A percentile compares a stretch with the other conserved stretches of the same genome.
These are phyloP conservation scores for Oncorhynchus masou DNA, from an alignment of 2,113 vertebrate genomes.

Conservation along the genomic window DNA sequence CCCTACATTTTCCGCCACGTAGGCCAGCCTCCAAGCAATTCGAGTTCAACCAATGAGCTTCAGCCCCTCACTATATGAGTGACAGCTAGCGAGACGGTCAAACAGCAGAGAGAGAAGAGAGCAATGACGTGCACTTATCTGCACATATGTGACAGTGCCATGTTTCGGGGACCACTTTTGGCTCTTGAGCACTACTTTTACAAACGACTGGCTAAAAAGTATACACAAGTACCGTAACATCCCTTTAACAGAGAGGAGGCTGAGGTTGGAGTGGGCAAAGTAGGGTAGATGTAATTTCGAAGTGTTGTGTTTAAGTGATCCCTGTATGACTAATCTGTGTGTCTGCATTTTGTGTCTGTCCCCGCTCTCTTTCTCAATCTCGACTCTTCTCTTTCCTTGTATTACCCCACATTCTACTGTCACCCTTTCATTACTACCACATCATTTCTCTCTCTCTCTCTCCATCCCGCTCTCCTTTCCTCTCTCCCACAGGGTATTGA, in stretches of 20 bases:
- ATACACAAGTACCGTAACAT: too few relatives aligned
- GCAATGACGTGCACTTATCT: too few relatives aligned
- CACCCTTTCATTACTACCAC: neutral
- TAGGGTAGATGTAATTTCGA: neutral
- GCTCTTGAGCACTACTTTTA: too few relatives aligned
- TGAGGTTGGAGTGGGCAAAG: neutral
- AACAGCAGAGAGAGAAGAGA: too few relatives aligned
- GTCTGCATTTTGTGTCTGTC: neutral
- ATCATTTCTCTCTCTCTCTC: neutral
- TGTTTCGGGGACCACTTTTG: too few relatives aligned
- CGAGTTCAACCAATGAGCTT: too few relatives aligned
- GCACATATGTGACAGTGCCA: neutral
- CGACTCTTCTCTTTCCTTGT: neutral
- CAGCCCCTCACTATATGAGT: too few relatives aligned
- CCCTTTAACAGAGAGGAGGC: constrained; percentile 20
- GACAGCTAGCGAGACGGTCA: too few relatives aligned
- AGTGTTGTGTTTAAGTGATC: neutral
- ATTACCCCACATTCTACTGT: neutral
- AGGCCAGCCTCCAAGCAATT: too few relatives aligned
- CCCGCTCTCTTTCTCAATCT: neutral
- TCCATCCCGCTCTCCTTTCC: neutral
- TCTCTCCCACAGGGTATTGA: constrained; percentile 74
- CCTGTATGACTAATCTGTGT: constrained; percentile 6
- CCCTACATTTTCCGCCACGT: too few relatives aligned
- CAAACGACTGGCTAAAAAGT: too few relatives aligned